phyloP scores from a whole-genome alignment of 2,797 vertebrate genomes.

The Acipenser ruthenus region DNA sequence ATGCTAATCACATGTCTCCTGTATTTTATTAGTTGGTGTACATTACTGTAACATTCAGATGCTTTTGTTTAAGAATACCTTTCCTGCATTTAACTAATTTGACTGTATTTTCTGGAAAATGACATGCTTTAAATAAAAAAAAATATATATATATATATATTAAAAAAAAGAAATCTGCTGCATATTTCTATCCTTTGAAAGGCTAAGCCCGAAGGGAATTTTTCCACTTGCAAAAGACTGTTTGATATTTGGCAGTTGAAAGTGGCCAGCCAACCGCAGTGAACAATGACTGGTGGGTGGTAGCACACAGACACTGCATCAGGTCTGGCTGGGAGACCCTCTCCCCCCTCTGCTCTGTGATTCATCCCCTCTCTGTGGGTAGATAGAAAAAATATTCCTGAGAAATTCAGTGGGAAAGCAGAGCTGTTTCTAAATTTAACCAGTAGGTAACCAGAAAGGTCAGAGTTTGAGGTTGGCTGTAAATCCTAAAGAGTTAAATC shows the following conservation, averaged over 20 bases:
- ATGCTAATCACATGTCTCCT: too few species aligned
- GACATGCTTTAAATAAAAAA: too few species aligned
- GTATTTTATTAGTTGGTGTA: too few species aligned
- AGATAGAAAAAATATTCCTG: conserved; percentile 50
- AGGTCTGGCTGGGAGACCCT: conserved; percentile 33
- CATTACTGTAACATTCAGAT: too few species aligned
- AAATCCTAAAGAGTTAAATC: conserved; percentile 51
- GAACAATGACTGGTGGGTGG: conserved; percentile 36
- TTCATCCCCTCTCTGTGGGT: conserved; percentile 53
- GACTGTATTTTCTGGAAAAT: too few species aligned
- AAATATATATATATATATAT: too few species aligned
- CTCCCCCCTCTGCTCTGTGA: conserved; percentile 42
- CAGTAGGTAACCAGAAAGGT: conserved; percentile 46
- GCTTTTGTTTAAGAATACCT: too few species aligned
- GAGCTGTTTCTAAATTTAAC: conserved; percentile 68
- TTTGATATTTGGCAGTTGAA: conserved; percentile 26
- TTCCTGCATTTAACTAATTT: too few species aligned
- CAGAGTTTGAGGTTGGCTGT: conserved; percentile 42
- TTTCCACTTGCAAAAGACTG: conserved; percentile 23
- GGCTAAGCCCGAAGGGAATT: conserved; percentile 24
- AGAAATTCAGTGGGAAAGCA: conserved; percentile 56
- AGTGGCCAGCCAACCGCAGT: conserved; percentile 25
- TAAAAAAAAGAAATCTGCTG: too few species aligned
- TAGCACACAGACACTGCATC: conserved; percentile 20
- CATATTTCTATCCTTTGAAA: conserved; percentile 12